A percentile compares a stretch with the other conserved stretches of the same genome.
Conservation (phyloP, 2,797 vertebrate genomes). For the Moxostoma hubbsi region DNA sequence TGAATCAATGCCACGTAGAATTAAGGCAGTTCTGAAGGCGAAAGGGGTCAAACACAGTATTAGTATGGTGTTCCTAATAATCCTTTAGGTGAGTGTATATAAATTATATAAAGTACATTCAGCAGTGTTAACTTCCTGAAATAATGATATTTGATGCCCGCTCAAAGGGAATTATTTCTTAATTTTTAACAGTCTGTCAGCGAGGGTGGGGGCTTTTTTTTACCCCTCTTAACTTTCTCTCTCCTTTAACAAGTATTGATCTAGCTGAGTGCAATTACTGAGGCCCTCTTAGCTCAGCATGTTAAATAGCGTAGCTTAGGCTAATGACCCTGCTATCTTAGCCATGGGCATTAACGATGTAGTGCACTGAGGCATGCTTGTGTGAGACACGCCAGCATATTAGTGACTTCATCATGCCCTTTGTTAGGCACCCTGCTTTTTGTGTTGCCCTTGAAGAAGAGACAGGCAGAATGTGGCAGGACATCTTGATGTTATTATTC, state of each 20-base stretch:
- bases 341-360: slow-evolving; percentile 64
- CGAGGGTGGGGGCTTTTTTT: slow-evolving; percentile 51
- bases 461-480: slow-evolving; percentile 55
- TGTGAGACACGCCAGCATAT: slow-evolving; percentile 78
- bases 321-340: slow-evolving; percentile 68
- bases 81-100: too few species aligned
- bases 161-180: slow-evolving; percentile 68
- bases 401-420: slow-evolving; percentile 81
- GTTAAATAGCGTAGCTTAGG: slow-evolving; percentile 68
- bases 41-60: too few species aligned
- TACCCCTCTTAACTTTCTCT: slow-evolving; percentile 47
- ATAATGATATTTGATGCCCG: slow-evolving; percentile 73
- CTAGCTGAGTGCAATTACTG: slow-evolving; percentile 64
- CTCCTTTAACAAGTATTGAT: slow-evolving; percentile 69
- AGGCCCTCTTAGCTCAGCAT: slow-evolving; percentile 59
- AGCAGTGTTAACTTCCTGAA: slow-evolving; percentile 72
- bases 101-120: slow-evolving; percentile 63
- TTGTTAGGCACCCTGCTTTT: slow-evolving; percentile 75
- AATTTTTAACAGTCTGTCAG: slow-evolving; percentile 58
- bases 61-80: too few species aligned
- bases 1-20: too few species aligned
- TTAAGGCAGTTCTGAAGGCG: too few species aligned
- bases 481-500: slow-evolving; percentile 71
- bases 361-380: slow-evolving; percentile 74
- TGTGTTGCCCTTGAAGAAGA: slow-evolving; percentile 76